Evolutionary conservation across 2,113 vertebrate species (phyloP), one percentile per base, ranked within the genome.

Genomic region (Pimephales promelas): DNA sequence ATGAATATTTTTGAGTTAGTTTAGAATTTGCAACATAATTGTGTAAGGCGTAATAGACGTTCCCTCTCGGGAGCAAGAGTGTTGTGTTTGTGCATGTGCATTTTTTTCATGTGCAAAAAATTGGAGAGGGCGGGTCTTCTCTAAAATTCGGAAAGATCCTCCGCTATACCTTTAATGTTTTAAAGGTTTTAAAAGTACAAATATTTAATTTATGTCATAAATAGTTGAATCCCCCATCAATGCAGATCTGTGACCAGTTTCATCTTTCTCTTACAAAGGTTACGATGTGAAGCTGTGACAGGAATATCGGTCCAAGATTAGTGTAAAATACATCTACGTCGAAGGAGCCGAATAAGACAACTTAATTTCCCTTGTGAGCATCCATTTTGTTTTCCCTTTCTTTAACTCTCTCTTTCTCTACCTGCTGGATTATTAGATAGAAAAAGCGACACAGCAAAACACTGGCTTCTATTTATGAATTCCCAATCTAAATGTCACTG

Each of bases 401-500:
- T 49, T 34, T 78, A 28, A 31, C 59, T 54, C 68, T 66, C 56
- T 64, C 61, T 72, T 26, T 61, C 40, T 56, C 81, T 59, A 16
- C 82, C 36, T 75, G 31, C 61, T 66, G 54, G 77, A 72, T 83
- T 79, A 84, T 86, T 87, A 70, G 43, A 61, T 83, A 28, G 71
- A 81, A 80, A 66, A 40, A n/a, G 31, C 57, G 10, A 62, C 56
- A 62, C 36, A 45, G 62, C 28, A 74, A 66, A 86, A 85, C 43
- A 43, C 52, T 56, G 36, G 31, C 10, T 72, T 77, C 22, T 16
- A 47, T 88, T 89, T 87, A 89, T 89, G 87, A 88, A 87, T 79
- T 74, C 75, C 73, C 82, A 47, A 81, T 84, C 85, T 85, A 89
- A 88, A 87, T 89, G 88, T 89, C 88, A 89, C 76, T 20, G 66